These are phyloP conservation scores for Synergus japonicus DNA, from an alignment of 2,888 invertebrate genomes.

Conservation along the genomic window DNA sequence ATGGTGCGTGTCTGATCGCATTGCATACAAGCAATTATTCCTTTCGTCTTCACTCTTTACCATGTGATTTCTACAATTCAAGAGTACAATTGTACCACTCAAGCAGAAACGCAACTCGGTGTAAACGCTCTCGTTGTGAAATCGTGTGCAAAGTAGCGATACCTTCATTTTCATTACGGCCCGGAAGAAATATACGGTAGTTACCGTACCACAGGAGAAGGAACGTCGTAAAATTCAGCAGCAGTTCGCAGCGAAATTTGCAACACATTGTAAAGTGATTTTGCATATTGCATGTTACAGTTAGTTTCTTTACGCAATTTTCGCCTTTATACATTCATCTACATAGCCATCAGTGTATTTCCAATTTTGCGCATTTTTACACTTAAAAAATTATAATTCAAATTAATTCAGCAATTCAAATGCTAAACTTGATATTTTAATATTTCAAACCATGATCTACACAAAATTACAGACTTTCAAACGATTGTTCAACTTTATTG, in stretches of 20 bases:
- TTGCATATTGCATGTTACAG: conserved; percentile 13
- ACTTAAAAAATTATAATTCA: neutral
- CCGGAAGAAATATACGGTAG: conserved; percentile 38
- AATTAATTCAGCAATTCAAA: too few relatives aligned
- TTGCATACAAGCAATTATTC: conserved; percentile 22
- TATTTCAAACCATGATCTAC: too few relatives aligned
- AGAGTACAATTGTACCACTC: conserved; percentile 22
- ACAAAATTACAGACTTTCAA: neutral
- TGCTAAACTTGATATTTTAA: too few relatives aligned
- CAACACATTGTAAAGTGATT: conserved; percentile 31
- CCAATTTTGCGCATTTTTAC: neutral
- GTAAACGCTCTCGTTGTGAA: conserved; percentile 23
- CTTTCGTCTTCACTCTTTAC: conserved; percentile 32
- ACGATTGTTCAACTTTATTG: neutral
- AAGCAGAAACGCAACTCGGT: conserved; percentile 22
- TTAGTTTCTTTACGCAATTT: conserved; percentile 18
- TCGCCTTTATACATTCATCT: neutral
- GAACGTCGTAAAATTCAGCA: conserved; percentile 63
- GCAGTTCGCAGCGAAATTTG: conserved; percentile 60
- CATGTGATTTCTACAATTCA: conserved; percentile 21
- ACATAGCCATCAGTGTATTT: neutral
- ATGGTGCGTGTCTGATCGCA: conserved; percentile 7
- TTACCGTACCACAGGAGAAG: conserved; percentile 58
- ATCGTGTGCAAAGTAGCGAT: conserved; percentile 9
- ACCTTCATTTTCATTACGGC: conserved; percentile 35